phyloP scores from a whole-genome alignment of 2,797 vertebrate species.

The Notoglanidium macrostoma region DNA sequence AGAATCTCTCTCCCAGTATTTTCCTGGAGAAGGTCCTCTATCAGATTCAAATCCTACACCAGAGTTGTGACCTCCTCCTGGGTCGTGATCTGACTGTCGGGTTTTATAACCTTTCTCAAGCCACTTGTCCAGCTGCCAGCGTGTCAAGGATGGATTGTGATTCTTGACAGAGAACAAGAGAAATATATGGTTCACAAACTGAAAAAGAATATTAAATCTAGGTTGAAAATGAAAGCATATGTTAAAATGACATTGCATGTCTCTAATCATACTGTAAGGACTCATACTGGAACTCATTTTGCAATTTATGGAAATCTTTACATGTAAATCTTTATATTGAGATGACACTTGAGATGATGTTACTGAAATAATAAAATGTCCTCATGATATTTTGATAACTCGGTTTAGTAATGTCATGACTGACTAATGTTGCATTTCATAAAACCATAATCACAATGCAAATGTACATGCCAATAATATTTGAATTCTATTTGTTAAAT shows the following conservation, averaged over 20 bases:
- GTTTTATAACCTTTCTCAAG: slow-evolving; percentile 87
- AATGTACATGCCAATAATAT: background rate
- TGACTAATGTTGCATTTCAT: background rate
- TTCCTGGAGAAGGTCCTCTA: slow-evolving; percentile 72
- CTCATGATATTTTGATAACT: background rate
- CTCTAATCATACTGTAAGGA: background rate
- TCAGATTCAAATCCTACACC: slow-evolving; percentile 61
- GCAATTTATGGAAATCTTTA: background rate
- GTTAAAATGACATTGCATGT: background rate
- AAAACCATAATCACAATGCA: background rate
- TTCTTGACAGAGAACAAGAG: slow-evolving; percentile 65
- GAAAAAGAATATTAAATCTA: background rate
- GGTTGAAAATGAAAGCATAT: background rate
- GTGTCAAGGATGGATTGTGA: slow-evolving; percentile 81
- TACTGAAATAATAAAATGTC: background rate
- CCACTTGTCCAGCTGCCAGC: slow-evolving; percentile 99
- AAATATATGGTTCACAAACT: background rate
- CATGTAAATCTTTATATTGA: background rate
- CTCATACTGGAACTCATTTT: background rate
- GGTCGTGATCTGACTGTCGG: slow-evolving; percentile 76
- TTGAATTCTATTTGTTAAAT: background rate
- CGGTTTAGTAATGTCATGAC: background rate
- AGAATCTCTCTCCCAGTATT: slow-evolving; percentile 74
- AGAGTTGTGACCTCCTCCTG: slow-evolving; percentile 57
- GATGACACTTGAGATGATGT: background rate